These are phyloP conservation scores for Torymus tubicola DNA, from an alignment of 2,888 invertebrate genomes.

Conservation along the genomic window DNA sequence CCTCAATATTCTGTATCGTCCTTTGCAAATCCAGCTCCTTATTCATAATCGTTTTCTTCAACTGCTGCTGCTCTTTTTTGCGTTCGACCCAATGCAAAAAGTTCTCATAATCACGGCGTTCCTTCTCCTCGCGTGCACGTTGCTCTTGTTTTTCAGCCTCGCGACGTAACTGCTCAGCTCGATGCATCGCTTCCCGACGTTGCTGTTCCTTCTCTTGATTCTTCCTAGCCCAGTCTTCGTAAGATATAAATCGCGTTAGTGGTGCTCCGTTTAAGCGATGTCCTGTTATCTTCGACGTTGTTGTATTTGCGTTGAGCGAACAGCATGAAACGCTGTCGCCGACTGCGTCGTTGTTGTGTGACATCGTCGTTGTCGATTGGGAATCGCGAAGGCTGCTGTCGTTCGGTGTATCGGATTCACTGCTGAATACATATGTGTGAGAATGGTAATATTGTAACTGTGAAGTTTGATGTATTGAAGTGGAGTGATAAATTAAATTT, in stretches of 20 bases:
- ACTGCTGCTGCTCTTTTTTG: slow-evolving; percentile 75
- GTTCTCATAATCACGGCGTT: slow-evolving; percentile 74
- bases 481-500: too few relatives aligned
- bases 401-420: too few relatives aligned
- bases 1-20: slow-evolving; percentile 70
- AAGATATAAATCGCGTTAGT: slow-evolving; percentile 70
- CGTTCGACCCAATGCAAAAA: slow-evolving; percentile 75
- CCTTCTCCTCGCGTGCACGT: slow-evolving; percentile 71
- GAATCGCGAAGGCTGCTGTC: too few relatives aligned
- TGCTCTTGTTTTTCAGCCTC: slow-evolving; percentile 63
- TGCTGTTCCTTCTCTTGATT: slow-evolving; percentile 74
- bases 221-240: slow-evolving; percentile 79
- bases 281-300: background rate
- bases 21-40: slow-evolving; percentile 77
- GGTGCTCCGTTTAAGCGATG: slow-evolving; percentile 57
- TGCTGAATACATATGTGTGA: too few relatives aligned
- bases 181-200: slow-evolving; percentile 70
- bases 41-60: slow-evolving; percentile 75
- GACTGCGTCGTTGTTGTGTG: background rate
- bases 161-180: slow-evolving; percentile 59
- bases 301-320: background rate
- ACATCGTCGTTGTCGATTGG: too few relatives aligned
- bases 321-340: background rate
- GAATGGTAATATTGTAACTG: too few relatives aligned
- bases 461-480: too few relatives aligned